Conservation (phyloP, 2,888 invertebrate species). For the Caenorhabditis afra region DNA sequence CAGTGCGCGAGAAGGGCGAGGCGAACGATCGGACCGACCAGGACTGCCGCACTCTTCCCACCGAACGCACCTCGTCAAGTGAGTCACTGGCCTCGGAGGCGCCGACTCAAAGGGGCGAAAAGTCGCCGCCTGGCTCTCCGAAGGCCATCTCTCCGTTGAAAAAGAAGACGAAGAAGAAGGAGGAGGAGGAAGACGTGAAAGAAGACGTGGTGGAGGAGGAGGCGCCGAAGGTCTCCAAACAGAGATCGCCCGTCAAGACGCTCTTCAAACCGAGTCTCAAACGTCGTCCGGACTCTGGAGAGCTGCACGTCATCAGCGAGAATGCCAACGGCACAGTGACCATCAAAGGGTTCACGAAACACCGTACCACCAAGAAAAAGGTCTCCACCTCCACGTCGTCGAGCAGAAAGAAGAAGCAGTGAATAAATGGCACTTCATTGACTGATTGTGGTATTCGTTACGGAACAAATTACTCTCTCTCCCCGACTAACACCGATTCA, state of each 20-base stretch:
- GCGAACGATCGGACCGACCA: constrained; percentile 51
- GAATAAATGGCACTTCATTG: constrained; percentile 4
- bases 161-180: background rate
- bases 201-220: background rate
- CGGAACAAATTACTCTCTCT: constrained; percentile 11
- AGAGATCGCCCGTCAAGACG: background rate
- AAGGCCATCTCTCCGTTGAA: background rate
- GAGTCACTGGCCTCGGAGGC: constrained; percentile 25
- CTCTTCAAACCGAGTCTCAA: constrained; percentile 20
- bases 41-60: constrained; percentile 32
- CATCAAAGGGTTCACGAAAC: constrained; percentile 29
- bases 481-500: constrained; percentile 68
- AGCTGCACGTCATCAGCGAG: constrained; percentile 28
- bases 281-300: constrained; percentile 44
- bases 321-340: constrained; percentile 34
- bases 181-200: constrained; percentile 3
- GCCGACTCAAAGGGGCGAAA: constrained; percentile 19
- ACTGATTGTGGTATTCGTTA: too few species aligned
- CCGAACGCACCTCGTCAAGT: constrained; percentile 6
- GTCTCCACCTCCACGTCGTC: too few species aligned
- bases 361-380: constrained; percentile 11
- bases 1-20: constrained; percentile 43
- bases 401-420: background rate
- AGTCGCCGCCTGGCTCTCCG: background rate
- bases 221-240: background rate